These are phyloP conservation scores for Seira ritae DNA, from an alignment of 2,888 invertebrate genomes.

Conservation along the genomic window DNA sequence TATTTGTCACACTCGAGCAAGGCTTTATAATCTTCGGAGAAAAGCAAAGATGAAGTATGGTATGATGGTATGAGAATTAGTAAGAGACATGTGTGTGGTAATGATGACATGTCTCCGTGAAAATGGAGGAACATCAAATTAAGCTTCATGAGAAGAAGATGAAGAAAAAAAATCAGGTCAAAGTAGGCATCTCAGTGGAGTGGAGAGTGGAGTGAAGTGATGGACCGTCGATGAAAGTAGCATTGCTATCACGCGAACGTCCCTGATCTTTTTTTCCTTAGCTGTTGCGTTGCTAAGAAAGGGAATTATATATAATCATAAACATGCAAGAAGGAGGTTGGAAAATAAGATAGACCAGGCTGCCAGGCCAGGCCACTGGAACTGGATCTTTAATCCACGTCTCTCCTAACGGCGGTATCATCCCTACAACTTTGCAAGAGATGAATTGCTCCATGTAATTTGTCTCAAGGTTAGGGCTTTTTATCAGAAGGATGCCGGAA, in stretches of 20 bases:
- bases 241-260: conserved; percentile 28
- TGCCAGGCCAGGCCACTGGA: neutral
- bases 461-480: conserved; percentile 65
- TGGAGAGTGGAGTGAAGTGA: neutral
- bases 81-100: neutral
- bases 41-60: too few relatives aligned
- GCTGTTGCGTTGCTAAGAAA: conserved; percentile 36
- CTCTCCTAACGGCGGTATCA: neutral
- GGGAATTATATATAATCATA: conserved; percentile 38
- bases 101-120: neutral
- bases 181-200: conserved; percentile 16
- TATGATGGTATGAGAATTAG: too few relatives aligned
- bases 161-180: conserved; percentile 50
- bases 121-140: conserved; percentile 14
- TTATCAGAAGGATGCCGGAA: conserved; percentile 49
- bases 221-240: conserved; percentile 4
- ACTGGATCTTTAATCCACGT: neutral
- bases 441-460: conserved; percentile 34
- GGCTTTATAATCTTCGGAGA: too few relatives aligned
- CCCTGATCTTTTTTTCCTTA: conserved; percentile 55
- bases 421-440: neutral
- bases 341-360: conserved; percentile 5
- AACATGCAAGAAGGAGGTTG: conserved; percentile 32
- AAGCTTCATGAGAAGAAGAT: neutral
- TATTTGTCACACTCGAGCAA: too few relatives aligned